Percentiles rank a stretch among this genome's conserved stretches.
These are phyloP conservation scores for Musca domestica DNA, from an alignment of 1,140 invertebrate genomes.

Conservation along the genomic window DNA sequence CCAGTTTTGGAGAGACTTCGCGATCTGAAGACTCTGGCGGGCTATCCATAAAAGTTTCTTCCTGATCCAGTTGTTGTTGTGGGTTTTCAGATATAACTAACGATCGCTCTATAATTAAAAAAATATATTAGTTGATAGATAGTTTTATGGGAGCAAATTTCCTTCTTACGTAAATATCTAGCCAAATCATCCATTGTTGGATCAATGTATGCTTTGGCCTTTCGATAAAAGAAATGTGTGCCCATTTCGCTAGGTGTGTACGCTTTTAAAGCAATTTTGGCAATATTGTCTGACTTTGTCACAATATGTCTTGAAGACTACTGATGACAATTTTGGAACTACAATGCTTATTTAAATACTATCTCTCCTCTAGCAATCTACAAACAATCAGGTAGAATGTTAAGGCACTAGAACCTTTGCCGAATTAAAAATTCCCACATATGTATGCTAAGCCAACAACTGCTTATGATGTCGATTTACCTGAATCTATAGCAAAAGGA, in stretches of 20 bases:
- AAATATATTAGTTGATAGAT: constrained; percentile 4
- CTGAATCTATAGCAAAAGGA: too few relatives aligned
- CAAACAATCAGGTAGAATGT: not conserved
- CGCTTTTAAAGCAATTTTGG: not conserved
- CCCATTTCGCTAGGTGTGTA: constrained; percentile 31
- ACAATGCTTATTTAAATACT: too few relatives aligned
- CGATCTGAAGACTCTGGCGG: constrained; percentile 62
- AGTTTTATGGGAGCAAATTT: not conserved
- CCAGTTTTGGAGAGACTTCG: constrained; percentile 71
- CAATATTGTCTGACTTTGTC: not conserved
- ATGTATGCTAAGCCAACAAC: not conserved
- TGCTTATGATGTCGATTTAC: too few relatives aligned
- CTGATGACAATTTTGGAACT: not conserved
- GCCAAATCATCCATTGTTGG: constrained; percentile 49
- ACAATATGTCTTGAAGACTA: constrained; percentile 2
- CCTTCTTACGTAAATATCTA: constrained; percentile 37
- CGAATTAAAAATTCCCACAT: not conserved
- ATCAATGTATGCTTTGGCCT: constrained; percentile 51
- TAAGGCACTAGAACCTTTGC: not conserved
- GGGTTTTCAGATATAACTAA: constrained; percentile 42
- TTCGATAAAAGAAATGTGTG: constrained; percentile 43
- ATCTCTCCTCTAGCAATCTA: not conserved
- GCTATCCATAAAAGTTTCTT: constrained; percentile 42
- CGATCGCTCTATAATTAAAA: constrained; percentile 43
- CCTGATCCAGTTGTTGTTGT: constrained; percentile 12